These are phyloP conservation scores for Digitonthophagus gazella DNA, from an alignment of 2,888 invertebrate species.

Conservation along the genomic window DNA sequence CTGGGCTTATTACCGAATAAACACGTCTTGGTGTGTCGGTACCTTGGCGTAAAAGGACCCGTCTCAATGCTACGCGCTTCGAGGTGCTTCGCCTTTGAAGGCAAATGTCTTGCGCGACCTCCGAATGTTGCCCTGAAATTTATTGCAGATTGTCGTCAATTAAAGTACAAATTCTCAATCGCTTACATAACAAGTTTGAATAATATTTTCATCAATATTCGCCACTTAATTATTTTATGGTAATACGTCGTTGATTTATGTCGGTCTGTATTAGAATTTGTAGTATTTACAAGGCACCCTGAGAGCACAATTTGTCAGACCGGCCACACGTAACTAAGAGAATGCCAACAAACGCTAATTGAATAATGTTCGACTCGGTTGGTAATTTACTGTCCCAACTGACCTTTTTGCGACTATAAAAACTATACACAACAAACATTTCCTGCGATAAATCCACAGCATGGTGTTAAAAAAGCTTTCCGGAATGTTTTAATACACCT, in stretches of 20 bases:
- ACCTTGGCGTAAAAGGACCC: conserved; percentile 20
- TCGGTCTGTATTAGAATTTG: background rate
- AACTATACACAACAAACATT: no score
- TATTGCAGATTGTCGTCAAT: background rate
- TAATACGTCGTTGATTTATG: background rate
- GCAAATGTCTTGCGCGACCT: background rate
- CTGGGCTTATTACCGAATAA: conserved; percentile 15
- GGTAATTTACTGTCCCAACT: background rate
- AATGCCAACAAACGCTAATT: background rate
- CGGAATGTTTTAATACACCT: background rate
- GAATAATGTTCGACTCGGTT: background rate
- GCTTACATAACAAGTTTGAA: background rate
- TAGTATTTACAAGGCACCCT: background rate
- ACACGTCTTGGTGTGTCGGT: conserved; percentile 9
- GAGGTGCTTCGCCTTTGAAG: conserved; percentile 17
- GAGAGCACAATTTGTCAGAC: background rate
- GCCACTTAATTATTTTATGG: background rate
- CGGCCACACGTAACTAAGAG: background rate
- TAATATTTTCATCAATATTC: background rate
- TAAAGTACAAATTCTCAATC: background rate
- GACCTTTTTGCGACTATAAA: no score
- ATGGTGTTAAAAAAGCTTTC: background rate
- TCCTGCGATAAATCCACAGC: no score
- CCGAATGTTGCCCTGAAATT: background rate
- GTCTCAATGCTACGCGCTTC: conserved; percentile 2